These are phyloP conservation scores for Trachymyrmex septentrionalis DNA, from an alignment of 1,140 invertebrate genomes.

Conservation along the genomic window DNA sequence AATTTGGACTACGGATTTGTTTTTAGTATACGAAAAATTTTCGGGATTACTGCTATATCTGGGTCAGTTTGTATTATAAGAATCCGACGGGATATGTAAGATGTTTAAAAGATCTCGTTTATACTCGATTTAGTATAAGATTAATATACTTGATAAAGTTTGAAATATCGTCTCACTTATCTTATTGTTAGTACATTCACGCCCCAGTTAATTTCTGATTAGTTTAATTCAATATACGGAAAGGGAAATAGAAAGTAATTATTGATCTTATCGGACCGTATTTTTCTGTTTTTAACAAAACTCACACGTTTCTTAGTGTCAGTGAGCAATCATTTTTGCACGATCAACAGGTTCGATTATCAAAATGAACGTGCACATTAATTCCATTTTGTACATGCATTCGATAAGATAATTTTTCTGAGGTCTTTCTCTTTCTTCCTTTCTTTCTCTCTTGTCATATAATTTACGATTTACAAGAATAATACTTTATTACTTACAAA, in stretches of 20 bases:
- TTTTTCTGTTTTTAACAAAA: neutral
- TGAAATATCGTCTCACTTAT: neutral
- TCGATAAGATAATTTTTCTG: neutral
- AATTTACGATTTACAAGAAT: constrained; percentile 12
- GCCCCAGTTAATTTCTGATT: neutral
- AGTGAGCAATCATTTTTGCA: neutral
- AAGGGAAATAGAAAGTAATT: neutral
- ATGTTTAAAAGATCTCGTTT: neutral
- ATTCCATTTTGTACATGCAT: neutral
- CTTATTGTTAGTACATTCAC: neutral
- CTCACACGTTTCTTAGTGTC: neutral
- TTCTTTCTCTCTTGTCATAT: too few species aligned
- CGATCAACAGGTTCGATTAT: constrained; percentile 6
- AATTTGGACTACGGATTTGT: too few species aligned
- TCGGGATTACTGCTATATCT: too few species aligned
- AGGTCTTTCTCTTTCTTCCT: too few species aligned
- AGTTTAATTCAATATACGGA: neutral
- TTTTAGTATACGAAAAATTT: too few species aligned
- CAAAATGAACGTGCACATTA: constrained; percentile 4
- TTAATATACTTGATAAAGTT: constrained; percentile 1
- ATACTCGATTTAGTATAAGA: neutral
- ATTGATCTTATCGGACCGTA: neutral
- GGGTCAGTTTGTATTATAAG: too few species aligned
- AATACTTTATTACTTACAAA: constrained; percentile 89
- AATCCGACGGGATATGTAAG: neutral